Percentiles rank a stretch among this genome's conserved stretches.
Evolutionary conservation across 2,113 vertebrate species (phyloP).

Genomic region (Nyctibius bracteatus): DNA sequence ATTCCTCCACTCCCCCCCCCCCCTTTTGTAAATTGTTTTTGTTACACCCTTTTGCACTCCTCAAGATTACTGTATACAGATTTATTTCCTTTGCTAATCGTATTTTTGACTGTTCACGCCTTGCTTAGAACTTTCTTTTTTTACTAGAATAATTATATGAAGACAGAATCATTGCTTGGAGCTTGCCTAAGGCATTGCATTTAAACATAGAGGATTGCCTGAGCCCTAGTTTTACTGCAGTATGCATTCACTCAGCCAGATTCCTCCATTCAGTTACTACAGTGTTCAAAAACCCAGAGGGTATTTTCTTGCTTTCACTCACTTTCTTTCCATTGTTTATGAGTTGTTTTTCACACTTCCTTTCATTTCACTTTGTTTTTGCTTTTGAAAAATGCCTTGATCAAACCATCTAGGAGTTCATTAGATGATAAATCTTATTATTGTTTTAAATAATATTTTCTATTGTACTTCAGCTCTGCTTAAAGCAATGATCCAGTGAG

Average conservation of each 20-base stretch:
- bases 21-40: not conserved
- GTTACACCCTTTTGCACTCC: not conserved
- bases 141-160: conserved; percentile 32
- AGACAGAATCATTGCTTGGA: not conserved
- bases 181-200: conserved; percentile 46
- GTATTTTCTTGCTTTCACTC: not conserved
- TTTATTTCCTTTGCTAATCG: not conserved
- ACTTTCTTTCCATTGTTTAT: not conserved
- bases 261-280: not conserved
- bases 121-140: conserved; percentile 14
- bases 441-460: not conserved
- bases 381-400: not conserved
- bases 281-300: not conserved
- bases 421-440: not conserved
- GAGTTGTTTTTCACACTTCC: not conserved
- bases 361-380: not conserved
- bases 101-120: not conserved
- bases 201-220: not conserved
- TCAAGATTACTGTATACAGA: not conserved
- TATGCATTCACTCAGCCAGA: not conserved
- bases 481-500: not conserved
- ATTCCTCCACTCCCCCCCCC: fast-evolving
- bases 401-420: not conserved
- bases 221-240: not conserved
- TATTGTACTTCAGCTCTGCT: not conserved